Evolutionary conservation across 2,797 vertebrate genomes (phyloP).

Genomic region (Gouania willdenowi): DNA sequence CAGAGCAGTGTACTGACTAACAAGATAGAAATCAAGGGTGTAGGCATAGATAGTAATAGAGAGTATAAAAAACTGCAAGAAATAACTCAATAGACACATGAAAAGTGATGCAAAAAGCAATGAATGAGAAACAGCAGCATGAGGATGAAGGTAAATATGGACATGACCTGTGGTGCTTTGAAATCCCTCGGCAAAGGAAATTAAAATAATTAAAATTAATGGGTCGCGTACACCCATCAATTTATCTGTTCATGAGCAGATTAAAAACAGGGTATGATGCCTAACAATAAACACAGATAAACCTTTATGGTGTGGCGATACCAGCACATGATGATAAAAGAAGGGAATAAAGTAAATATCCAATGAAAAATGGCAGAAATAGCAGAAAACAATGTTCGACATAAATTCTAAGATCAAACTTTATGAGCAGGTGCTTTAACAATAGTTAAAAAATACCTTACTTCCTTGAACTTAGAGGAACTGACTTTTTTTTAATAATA

Average conservation of each 20-base stretch:
- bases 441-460: no score
- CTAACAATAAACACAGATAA: constrained; percentile 61
- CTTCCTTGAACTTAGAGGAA: no score
- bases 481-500: no score
- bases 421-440: no score
- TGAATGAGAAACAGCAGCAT: constrained; percentile 30
- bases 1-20: not conserved
- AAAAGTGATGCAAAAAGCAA: constrained; percentile 14
- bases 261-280: constrained; percentile 44
- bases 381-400: no score
- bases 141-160: constrained; percentile 37
- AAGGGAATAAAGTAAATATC: no score
- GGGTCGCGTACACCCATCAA: constrained; percentile 64
- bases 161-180: constrained; percentile 60
- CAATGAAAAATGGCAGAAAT: no score
- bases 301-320: constrained; percentile 30
- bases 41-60: constrained; percentile 5
- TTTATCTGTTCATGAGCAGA: constrained; percentile 70
- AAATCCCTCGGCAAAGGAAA: constrained; percentile 48
- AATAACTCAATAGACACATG: constrained; percentile 11
- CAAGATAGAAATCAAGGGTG: constrained; percentile 2
- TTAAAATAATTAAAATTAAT: constrained; percentile 66
- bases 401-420: no score
- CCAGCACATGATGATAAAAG: no score
- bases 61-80: not conserved